Evolutionary conservation across 2,113 vertebrate species (phyloP).

Genomic region (Notothenia coriiceps): DNA sequence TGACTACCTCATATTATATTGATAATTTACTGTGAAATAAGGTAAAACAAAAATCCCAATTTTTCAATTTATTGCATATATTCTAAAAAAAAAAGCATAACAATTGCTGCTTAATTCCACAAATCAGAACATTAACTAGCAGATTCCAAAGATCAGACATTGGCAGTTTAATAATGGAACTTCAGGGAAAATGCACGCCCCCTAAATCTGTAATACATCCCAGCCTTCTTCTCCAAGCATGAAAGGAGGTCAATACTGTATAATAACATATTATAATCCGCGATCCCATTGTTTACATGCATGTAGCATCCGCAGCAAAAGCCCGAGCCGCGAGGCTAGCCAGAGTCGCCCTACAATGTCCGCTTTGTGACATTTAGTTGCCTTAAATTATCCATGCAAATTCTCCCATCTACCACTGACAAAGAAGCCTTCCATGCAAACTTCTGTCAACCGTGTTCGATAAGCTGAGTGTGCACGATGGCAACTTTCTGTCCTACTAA

Average conservation of each 20-base stretch:
- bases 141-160: background rate
- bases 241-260: constrained; percentile 10
- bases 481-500: constrained; percentile 53
- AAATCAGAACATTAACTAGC: background rate
- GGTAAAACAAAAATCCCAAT: background rate
- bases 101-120: background rate
- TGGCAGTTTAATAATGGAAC: background rate
- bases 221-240: background rate
- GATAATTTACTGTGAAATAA: background rate
- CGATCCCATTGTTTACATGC: constrained; percentile 13
- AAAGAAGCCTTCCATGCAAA: constrained; percentile 49
- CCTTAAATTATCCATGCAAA: constrained; percentile 40
- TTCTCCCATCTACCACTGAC: background rate
- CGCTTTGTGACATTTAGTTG: constrained; percentile 39
- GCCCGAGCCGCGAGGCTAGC: background rate
- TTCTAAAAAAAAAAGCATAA: background rate
- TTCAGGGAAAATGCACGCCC: constrained; percentile 1
- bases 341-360: background rate
- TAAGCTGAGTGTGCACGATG: constrained; percentile 1
- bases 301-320: constrained; percentile 18
- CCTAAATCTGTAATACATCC: background rate
- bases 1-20: background rate
- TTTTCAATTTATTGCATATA: background rate
- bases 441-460: constrained; percentile 14
- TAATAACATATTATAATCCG: constrained; percentile 13